phyloP scores from a whole-genome alignment of 2,797 vertebrate species.

The Enteromius trimaculatus region DNA sequence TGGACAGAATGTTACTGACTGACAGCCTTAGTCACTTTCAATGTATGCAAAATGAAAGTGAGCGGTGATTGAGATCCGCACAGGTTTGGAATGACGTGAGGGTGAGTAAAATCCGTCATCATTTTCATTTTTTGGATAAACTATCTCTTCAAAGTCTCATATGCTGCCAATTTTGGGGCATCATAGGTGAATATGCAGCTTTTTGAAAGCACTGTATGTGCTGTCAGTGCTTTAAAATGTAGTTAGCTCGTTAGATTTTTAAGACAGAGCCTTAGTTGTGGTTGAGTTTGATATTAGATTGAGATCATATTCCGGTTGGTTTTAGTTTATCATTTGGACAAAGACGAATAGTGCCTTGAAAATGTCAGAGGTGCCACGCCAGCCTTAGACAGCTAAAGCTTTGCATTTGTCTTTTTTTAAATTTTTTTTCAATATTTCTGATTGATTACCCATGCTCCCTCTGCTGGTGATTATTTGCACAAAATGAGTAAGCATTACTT shows the following conservation, averaged over 20 bases:
- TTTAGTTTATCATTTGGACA: not conserved
- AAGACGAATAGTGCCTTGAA: not conserved
- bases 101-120: no score
- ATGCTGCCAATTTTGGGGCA: not conserved
- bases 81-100: constrained; percentile 10
- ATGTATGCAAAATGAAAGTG: not conserved
- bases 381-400: constrained; percentile 28
- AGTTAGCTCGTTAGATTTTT: not conserved
- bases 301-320: not conserved
- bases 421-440: constrained; percentile 26
- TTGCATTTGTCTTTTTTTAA: constrained; percentile 55
- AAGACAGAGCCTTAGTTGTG: not conserved
- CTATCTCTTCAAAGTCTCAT: not conserved
- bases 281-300: constrained; percentile 7
- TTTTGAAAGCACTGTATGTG: not conserved
- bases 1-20: not conserved
- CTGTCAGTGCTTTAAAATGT: not conserved
- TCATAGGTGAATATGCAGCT: not conserved
- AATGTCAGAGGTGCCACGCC: constrained; percentile 7
- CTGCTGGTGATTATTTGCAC: constrained; percentile 75
- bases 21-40: not conserved
- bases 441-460: constrained; percentile 79
- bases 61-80: not conserved
- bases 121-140: not conserved
- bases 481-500: not conserved